These are phyloP conservation scores for Nematolebias whitei DNA, from an alignment of 2,113 vertebrate genomes.

Conservation along the genomic window DNA sequence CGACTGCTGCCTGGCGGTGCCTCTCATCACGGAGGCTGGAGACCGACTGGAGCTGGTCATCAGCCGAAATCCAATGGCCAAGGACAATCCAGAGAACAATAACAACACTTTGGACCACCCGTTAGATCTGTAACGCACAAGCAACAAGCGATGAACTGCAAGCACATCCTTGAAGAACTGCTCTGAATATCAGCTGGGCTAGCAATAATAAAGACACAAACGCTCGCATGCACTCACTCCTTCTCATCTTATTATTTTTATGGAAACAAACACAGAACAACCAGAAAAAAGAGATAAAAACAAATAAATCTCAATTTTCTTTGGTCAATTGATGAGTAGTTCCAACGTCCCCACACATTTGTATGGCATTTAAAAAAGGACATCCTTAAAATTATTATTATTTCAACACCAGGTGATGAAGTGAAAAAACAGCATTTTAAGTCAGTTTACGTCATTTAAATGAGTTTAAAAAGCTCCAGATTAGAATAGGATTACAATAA, in stretches of 20 bases:
- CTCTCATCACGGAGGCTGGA: conserved; percentile 92
- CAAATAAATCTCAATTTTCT: background rate
- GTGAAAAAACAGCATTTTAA: background rate
- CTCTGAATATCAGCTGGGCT: conserved; percentile 10
- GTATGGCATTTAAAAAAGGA: conserved; percentile 15
- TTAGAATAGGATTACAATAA: background rate
- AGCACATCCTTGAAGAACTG: conserved; percentile 6
- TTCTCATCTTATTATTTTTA: background rate
- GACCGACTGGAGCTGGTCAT: conserved; percentile 92
- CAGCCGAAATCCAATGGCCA: conserved; percentile 87
- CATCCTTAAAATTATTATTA: conserved; percentile 3
- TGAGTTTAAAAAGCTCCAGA: background rate
- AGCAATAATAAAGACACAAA: conserved; percentile 39
- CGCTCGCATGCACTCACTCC: conserved; percentile 33
- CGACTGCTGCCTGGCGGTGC: conserved; percentile 94
- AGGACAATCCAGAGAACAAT: conserved; percentile 63
- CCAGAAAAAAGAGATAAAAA: background rate
- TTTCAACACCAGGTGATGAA: background rate
- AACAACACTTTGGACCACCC: conserved; percentile 67
- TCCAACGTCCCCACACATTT: conserved; percentile 7
- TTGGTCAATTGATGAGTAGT: background rate
- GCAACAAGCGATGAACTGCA: conserved; percentile 11
- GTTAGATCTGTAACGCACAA: conserved; percentile 52
- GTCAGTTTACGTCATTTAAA: background rate
- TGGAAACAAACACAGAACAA: background rate